Percentiles rank a stretch among this genome's conserved stretches.
phyloP scores from a whole-genome alignment of 2,888 invertebrate species.

The Drosophila ezoana region DNA sequence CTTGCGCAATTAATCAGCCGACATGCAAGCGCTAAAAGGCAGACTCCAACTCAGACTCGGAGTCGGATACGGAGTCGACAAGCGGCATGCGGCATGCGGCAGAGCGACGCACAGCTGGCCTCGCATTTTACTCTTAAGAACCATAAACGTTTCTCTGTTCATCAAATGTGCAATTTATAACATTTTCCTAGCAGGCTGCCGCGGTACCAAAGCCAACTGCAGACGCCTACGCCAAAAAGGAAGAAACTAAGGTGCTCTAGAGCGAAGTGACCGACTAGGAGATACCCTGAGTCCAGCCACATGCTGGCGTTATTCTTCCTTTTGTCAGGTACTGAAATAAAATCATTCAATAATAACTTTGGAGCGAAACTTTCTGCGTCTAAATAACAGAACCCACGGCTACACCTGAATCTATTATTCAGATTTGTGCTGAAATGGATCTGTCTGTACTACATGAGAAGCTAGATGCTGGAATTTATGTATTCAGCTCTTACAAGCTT shows the following conservation, averaged over 20 bases:
- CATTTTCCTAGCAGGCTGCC: conserved; percentile 51
- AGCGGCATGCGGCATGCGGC: too few relatives aligned
- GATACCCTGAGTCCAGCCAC: background rate
- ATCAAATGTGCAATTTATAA: conserved; percentile 82
- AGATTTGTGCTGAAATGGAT: too few relatives aligned
- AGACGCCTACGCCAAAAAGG: conserved; percentile 68
- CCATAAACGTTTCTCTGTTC: conserved; percentile 80
- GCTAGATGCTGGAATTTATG: too few relatives aligned
- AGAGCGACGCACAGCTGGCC: conserved; percentile 57
- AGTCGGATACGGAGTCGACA: conserved; percentile 6
- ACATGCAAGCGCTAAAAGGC: conserved; percentile 82
- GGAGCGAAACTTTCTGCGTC: too few relatives aligned
- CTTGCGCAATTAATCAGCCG: conserved; percentile 84
- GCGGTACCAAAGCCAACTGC: conserved; percentile 45
- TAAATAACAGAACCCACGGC: too few relatives aligned
- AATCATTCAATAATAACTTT: too few relatives aligned
- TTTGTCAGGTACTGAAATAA: too few relatives aligned
- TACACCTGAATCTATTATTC: too few relatives aligned
- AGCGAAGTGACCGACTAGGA: background rate
- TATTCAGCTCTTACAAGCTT: too few relatives aligned
- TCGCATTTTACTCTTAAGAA: conserved; percentile 27
- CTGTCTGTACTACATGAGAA: too few relatives aligned
- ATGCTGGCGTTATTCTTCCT: too few relatives aligned
- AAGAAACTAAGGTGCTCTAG: background rate
- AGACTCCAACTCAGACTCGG: conserved; percentile 28